Conservation (phyloP, 64 coral and sea anemone species). For the Dendronephthya gigantea region DNA sequence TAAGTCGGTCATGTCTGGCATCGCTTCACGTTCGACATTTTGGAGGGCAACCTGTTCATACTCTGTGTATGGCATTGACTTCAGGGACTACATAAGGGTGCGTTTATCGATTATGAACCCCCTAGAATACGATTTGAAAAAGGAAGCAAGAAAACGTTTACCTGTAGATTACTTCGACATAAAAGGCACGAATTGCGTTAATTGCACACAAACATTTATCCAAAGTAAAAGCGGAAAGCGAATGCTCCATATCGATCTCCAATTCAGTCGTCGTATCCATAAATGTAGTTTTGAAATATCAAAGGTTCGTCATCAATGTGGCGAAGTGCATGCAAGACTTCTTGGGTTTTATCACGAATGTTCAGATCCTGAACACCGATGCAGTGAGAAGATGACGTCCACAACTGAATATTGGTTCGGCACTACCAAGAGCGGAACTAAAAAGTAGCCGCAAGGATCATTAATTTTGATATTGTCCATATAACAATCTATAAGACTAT, state of each 20-base stretch:
- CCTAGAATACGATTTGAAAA: not conserved
- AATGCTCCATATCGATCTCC: too few species aligned
- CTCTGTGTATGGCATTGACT: not conserved
- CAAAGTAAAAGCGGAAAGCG: not conserved
- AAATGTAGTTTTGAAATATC: not conserved
- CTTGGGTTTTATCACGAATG: not conserved
- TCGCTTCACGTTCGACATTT: not conserved
- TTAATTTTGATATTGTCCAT: too few species aligned
- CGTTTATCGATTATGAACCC: not conserved
- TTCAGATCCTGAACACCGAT: not conserved
- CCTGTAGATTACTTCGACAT: not conserved
- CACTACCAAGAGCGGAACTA: too few species aligned
- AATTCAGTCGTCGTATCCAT: not conserved
- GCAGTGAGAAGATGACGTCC: not conserved
- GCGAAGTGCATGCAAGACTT: not conserved
- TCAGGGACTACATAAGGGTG: not conserved
- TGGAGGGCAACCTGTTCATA: not conserved
- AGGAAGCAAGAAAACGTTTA: not conserved
- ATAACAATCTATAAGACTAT: too few species aligned
- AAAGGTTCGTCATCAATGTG: not conserved
- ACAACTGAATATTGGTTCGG: not conserved
- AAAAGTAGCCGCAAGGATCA: too few species aligned
- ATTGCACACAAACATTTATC: not conserved
- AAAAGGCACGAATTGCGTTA: not conserved
- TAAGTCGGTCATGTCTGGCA: not conserved